Conservation (phyloP, 2,888 invertebrate species). For the Acrobasis repandana region DNA sequence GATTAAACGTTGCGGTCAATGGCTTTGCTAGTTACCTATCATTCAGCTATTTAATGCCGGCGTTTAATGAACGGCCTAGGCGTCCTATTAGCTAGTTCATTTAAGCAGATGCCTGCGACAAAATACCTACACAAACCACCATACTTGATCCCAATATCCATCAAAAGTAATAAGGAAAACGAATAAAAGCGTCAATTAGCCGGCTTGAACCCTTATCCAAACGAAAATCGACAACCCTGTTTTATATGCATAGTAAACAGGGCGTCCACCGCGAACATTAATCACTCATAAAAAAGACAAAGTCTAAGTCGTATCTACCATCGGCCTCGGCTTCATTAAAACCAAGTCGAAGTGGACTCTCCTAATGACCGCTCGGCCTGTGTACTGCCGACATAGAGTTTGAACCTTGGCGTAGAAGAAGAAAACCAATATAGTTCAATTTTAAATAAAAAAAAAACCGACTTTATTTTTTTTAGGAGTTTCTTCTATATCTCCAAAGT, state of each 20-base stretch:
- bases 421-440: too few relatives aligned
- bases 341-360: constrained; percentile 38
- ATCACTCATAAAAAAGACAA: constrained; percentile 82
- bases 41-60: too few relatives aligned
- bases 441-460: too few relatives aligned
- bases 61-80: too few relatives aligned
- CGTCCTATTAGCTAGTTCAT: too few relatives aligned
- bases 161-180: not conserved
- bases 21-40: too few relatives aligned
- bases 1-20: too few relatives aligned
- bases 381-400: constrained; percentile 7
- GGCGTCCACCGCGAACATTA: constrained; percentile 65
- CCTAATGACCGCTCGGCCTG: constrained; percentile 59
- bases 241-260: constrained; percentile 61
- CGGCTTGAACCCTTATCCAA: constrained; percentile 41
- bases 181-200: constrained; percentile 28
- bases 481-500: too few relatives aligned
- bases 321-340: constrained; percentile 65
- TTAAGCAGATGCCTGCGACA: too few relatives aligned
- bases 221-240: constrained; percentile 44
- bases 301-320: constrained; percentile 69
- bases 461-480: too few relatives aligned
- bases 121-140: not conserved
- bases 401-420: not conserved
- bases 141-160: not conserved